These are phyloP conservation scores for Carapus acus DNA, from an alignment of 2,797 vertebrate genomes.

Conservation along the genomic window DNA sequence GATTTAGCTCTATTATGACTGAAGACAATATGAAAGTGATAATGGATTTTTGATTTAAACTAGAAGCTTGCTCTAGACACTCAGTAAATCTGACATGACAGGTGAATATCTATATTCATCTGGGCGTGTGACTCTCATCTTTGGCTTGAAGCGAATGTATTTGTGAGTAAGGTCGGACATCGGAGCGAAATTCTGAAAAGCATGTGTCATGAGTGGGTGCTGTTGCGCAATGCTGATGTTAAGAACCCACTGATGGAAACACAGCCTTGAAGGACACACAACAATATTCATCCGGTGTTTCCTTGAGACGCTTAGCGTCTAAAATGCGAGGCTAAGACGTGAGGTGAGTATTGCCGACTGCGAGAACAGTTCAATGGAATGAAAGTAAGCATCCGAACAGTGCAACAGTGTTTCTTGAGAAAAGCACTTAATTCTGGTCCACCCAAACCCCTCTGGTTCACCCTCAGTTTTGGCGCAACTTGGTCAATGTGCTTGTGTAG, in stretches of 20 bases:
- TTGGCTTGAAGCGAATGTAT: constrained; percentile 36
- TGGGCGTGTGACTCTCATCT: constrained; percentile 15
- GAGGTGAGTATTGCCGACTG: too few species aligned
- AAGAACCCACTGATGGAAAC: constrained; percentile 39
- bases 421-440: too few species aligned
- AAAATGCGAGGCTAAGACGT: too few species aligned
- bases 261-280: constrained; percentile 38
- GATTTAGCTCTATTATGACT: constrained; percentile 48
- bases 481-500: too few species aligned
- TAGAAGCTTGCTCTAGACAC: constrained; percentile 30
- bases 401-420: too few species aligned
- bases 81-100: constrained; percentile 47
- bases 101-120: constrained; percentile 55
- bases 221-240: constrained; percentile 24
- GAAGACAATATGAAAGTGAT: constrained; percentile 51
- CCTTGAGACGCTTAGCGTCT: constrained; percentile 22
- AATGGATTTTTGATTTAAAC: constrained; percentile 61
- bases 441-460: too few species aligned
- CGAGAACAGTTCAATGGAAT: too few species aligned
- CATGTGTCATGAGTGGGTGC: constrained; percentile 54
- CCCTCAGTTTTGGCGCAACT: too few species aligned
- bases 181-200: constrained; percentile 56
- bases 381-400: too few species aligned
- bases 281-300: constrained; percentile 49
- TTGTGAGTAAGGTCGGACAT: constrained; percentile 55